Conservation (phyloP, 2,113 vertebrate genomes). For the Suricata suricatta region DNA sequence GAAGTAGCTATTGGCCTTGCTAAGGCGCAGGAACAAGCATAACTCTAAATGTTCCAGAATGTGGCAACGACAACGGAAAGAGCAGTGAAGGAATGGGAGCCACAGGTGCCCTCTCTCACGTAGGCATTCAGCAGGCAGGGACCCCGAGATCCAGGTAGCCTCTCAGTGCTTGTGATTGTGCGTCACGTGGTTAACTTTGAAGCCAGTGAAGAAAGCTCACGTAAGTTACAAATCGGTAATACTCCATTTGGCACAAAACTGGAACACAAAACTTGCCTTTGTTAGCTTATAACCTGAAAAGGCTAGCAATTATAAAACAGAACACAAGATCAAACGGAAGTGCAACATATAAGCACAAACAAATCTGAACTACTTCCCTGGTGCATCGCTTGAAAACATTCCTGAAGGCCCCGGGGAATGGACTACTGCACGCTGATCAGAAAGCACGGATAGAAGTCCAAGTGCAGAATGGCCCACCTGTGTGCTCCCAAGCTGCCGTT, state of each 20-base stretch:
- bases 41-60: background rate
- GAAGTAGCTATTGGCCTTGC: background rate
- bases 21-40: background rate
- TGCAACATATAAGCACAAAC: background rate
- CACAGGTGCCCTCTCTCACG: background rate
- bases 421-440: background rate
- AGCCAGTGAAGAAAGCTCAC: background rate
- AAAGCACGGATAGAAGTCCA: background rate
- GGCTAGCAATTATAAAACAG: background rate
- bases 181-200: background rate
- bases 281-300: background rate
- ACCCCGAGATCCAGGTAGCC: background rate
- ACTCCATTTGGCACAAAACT: background rate
- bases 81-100: background rate
- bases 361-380: background rate
- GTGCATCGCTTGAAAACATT: background rate
- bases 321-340: background rate
- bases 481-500: background rate
- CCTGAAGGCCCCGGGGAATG: background rate
- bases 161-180: background rate
- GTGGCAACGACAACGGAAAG: background rate
- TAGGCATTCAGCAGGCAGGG: fast-evolving
- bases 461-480: background rate
- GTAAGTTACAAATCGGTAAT: background rate
- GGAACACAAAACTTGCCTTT: background rate